Conservation (phyloP, 2,797 vertebrate species). For the Pangasius mekongensis region DNA sequence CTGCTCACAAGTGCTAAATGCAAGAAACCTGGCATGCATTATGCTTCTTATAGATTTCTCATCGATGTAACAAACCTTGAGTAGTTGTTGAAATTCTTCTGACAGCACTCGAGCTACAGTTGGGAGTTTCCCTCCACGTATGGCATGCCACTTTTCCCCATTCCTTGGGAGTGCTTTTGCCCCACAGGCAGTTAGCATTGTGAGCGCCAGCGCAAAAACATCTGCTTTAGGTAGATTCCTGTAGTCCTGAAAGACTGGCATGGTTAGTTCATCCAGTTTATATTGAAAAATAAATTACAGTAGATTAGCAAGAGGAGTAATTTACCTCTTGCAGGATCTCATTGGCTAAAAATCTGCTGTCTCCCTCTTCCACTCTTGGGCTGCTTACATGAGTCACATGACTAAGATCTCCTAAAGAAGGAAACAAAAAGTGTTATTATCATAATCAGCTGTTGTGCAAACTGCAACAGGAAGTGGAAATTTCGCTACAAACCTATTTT, state of each 20-base stretch:
- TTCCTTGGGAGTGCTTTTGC: background rate
- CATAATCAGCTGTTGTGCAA: background rate
- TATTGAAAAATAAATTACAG: background rate
- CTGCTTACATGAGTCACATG: conserved; percentile 91
- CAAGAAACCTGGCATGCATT: background rate
- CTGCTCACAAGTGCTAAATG: background rate
- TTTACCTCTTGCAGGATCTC: conserved; percentile 92
- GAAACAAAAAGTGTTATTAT: background rate
- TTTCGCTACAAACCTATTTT: conserved; percentile 86
- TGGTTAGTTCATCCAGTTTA: background rate
- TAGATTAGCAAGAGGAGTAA: background rate
- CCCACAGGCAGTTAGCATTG: conserved; percentile 30
- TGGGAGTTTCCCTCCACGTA: conserved; percentile 20
- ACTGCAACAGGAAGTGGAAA: background rate
- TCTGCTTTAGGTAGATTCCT: conserved; percentile 47
- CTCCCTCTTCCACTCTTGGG: conserved; percentile 92
- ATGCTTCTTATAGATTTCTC: background rate
- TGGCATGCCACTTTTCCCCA: conserved; percentile 16
- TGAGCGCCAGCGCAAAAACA: conserved; percentile 51
- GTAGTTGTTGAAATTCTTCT: conserved; percentile 34
- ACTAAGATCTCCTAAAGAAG: conserved; percentile 86
- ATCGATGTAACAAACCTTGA: conserved; percentile 23
- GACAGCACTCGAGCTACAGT: background rate
- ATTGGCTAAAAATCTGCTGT: conserved; percentile 91
- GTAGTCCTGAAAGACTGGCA: conserved; percentile 55